phyloP scores from a whole-genome alignment of 2,888 invertebrate species.

The Margaritifera margaritifera region DNA sequence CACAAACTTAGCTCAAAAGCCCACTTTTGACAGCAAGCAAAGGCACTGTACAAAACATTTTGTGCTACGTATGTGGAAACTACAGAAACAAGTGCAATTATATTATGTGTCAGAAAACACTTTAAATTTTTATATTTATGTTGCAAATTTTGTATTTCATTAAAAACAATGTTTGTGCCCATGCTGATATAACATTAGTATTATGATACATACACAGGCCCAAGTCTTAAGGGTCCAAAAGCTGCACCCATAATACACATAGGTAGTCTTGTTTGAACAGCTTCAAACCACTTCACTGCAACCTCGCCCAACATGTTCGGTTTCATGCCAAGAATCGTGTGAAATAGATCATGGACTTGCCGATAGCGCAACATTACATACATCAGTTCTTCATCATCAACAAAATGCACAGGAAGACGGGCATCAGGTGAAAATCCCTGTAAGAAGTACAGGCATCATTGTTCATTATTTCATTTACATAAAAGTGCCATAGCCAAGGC shows the following conservation, averaged over 20 bases:
- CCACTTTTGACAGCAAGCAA: too few relatives aligned
- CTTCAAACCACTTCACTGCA: conserved; percentile 98
- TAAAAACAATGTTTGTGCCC: too few relatives aligned
- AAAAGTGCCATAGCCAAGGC: background rate
- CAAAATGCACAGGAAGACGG: conserved; percentile 89
- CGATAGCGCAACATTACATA: conserved; percentile 98
- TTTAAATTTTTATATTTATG: too few relatives aligned
- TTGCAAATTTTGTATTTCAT: too few relatives aligned
- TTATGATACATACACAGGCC: conserved; percentile 79
- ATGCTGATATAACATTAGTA: too few relatives aligned
- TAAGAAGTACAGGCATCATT: conserved; percentile 3
- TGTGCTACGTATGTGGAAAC: too few relatives aligned
- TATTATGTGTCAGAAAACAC: too few relatives aligned
- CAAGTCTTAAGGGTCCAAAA: conserved; percentile 90
- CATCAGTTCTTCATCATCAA: conserved; percentile 90
- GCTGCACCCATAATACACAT: conserved; percentile 96
- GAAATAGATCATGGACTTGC: conserved; percentile 96
- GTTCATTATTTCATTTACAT: background rate
- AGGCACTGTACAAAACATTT: too few relatives aligned
- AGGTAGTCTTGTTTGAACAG: conserved; percentile 92
- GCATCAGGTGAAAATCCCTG: conserved; percentile 94
- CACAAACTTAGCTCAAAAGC: too few relatives aligned
- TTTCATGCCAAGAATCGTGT: conserved; percentile 90
- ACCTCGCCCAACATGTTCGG: conserved; percentile 80
- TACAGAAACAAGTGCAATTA: too few relatives aligned